Evolutionary conservation across 2,888 invertebrate species (phyloP), one percentile per base, ranked within the genome.

Genomic region (Hirtodrosophila histrioides): DNA sequence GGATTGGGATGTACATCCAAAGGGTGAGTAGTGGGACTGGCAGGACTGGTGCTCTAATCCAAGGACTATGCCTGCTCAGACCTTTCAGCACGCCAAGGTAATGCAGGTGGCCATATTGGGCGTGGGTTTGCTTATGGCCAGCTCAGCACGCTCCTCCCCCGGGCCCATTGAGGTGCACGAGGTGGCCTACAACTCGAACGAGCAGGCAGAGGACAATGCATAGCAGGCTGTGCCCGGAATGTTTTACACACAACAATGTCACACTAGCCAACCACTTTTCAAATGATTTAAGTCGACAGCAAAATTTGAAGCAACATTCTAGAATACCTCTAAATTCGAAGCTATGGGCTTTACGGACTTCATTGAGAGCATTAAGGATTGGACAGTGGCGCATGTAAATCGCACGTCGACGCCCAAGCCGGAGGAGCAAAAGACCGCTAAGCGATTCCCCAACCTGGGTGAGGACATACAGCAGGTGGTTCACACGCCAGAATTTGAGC

Each of bases 81-180:
- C 89, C 4, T 86, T 85, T 60, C 79, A 86, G 40, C 86, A 83
- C 23, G 89, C 89, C 27, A 89, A 89, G 53, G 7, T 79, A 2
- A 72, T 89, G 61, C 89, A 89, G 62, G 33, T 89, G 36, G 63
- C 80, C 11, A 81, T 89, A 11, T 46, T 89, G 29, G 45, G 69
- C n/a, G 4, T 74, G 3, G 89, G 89, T 1, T 29, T 82, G 0
- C 23, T 85, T 0, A 63, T 76, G 45, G 68, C 72, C n/a, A 54
- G 12, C 43, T 27, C 69, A 3, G 36, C 40, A 0, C 36, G 48
- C 3, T 2, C 23, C 2, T 4, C 45, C 0, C 5, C 48, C 5
- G 17, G 29, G 2, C 8, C 12, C 0, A 7, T 64, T 1, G 51
- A 71, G 3, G 31, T 79, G 0, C 65, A 76, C 3, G 56, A 73